Conservation (phyloP, 1,140 invertebrate species). For the Formica selysi region DNA sequence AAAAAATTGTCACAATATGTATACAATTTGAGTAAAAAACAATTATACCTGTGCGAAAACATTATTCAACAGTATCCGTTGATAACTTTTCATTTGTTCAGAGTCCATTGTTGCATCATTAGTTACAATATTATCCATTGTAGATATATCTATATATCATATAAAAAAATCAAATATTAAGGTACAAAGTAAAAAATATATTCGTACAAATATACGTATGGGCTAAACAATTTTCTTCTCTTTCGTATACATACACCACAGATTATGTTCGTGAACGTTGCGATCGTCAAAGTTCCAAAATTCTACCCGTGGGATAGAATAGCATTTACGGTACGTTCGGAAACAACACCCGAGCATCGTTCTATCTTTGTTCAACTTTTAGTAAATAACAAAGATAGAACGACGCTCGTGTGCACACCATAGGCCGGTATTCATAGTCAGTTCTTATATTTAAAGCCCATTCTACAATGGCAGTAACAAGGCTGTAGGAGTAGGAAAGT, state of each 20-base stretch:
- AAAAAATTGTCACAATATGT: not conserved
- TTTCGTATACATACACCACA: not conserved
- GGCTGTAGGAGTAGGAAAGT: no score
- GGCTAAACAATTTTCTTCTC: not conserved
- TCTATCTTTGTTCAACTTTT: no score
- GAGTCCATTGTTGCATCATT: not conserved
- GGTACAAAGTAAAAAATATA: not conserved
- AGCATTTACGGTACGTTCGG: no score
- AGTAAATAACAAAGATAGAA: no score
- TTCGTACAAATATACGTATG: not conserved
- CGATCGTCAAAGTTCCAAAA: no score
- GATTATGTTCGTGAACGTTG: no score
- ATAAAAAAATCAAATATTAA: conserved; percentile 22
- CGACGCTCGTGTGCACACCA: no score
- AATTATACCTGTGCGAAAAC: conserved; percentile 50
- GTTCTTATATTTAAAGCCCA: no score
- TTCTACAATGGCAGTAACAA: no score
- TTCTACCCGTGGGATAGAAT: no score
- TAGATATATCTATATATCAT: not conserved
- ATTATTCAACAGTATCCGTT: conserved; percentile 51
- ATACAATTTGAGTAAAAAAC: not conserved
- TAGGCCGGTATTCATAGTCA: no score
- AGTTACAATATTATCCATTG: conserved; percentile 29
- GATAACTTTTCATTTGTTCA: conserved; percentile 43
- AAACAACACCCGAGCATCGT: no score